These are phyloP conservation scores for Pinctada fucata DNA, from an alignment of 2,888 invertebrate genomes.

Conservation along the genomic window DNA sequence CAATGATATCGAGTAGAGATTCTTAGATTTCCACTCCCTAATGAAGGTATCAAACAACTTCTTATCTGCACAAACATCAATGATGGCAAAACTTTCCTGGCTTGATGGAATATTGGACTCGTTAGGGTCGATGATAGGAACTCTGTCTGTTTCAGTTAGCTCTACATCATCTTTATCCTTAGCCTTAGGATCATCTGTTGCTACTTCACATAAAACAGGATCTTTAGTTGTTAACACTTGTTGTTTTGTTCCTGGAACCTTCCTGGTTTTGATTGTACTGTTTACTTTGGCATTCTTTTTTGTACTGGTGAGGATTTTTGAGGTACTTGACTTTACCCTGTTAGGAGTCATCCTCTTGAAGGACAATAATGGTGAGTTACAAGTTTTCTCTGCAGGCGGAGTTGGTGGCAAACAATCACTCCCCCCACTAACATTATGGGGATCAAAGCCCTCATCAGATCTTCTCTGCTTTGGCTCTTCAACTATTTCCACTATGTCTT, in stretches of 20 bases:
- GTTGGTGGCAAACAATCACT: slow-evolving; percentile 74
- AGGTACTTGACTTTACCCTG: slow-evolving; percentile 2
- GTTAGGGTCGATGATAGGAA: slow-evolving; percentile 50
- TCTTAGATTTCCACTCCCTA: slow-evolving; percentile 70
- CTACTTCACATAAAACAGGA: neutral
- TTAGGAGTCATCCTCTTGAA: slow-evolving; percentile 28
- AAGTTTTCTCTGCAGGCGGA: slow-evolving; percentile 62
- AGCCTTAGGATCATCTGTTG: neutral
- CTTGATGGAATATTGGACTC: slow-evolving; percentile 47
- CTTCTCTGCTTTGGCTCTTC: slow-evolving; percentile 3
- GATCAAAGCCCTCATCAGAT: neutral
- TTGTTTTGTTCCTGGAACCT: neutral
- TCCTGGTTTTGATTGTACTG: neutral
- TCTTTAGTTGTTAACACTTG: too few relatives aligned
- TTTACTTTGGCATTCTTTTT: neutral
- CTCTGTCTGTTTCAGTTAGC: slow-evolving; percentile 27
- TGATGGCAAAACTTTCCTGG: slow-evolving; percentile 70
- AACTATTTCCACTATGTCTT: slow-evolving; percentile 1
- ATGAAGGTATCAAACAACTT: slow-evolving; percentile 73
- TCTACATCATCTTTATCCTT: neutral
- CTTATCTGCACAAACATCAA: slow-evolving; percentile 73
- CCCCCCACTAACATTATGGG: slow-evolving; percentile 50
- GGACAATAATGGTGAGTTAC: slow-evolving; percentile 38
- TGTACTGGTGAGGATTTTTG: neutral
- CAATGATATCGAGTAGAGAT: slow-evolving; percentile 70